Evolutionary conservation across 2,797 vertebrate genomes (phyloP).

Genomic region (Acanthis flammea): DNA sequence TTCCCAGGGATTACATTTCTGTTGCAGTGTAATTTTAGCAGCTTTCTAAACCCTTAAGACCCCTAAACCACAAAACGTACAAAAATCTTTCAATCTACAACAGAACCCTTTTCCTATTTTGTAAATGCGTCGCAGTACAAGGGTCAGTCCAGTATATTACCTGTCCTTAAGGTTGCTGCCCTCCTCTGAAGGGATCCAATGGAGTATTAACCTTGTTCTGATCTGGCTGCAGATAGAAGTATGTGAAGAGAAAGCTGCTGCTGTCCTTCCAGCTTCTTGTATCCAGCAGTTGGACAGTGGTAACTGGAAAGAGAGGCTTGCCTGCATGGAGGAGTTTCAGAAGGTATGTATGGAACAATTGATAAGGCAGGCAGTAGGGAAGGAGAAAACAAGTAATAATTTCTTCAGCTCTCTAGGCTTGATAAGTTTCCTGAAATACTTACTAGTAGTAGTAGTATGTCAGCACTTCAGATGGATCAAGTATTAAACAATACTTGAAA

Average conservation of each 20-base stretch:
- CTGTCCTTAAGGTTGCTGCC: background rate
- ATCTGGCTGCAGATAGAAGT: conserved; percentile 81
- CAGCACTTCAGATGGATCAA: background rate
- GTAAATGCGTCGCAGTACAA: background rate
- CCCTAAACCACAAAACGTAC: background rate
- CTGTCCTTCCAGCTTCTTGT: conserved; percentile 89
- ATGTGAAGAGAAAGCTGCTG: conserved; percentile 91
- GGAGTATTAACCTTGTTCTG: background rate
- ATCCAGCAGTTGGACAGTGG: conserved; percentile 90
- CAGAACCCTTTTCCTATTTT: background rate
- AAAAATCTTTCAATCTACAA: background rate
- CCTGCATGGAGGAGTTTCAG: conserved; percentile 98
- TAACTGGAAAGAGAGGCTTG: conserved; percentile 98
- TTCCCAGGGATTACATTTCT: background rate
- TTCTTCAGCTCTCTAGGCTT: background rate
- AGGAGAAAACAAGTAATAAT: background rate
- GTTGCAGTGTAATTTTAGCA: background rate
- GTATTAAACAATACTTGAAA: background rate
- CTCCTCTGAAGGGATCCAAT: rapidly evolving
- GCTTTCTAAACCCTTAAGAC: background rate
- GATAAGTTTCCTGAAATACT: background rate
- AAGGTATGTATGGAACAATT: conserved; percentile 74
- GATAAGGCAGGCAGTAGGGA: background rate
- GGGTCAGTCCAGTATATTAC: background rate
- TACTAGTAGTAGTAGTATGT: background rate